phyloP scores from a whole-genome alignment of 2,888 invertebrate genomes.

The Eupithecia pulchellata region DNA sequence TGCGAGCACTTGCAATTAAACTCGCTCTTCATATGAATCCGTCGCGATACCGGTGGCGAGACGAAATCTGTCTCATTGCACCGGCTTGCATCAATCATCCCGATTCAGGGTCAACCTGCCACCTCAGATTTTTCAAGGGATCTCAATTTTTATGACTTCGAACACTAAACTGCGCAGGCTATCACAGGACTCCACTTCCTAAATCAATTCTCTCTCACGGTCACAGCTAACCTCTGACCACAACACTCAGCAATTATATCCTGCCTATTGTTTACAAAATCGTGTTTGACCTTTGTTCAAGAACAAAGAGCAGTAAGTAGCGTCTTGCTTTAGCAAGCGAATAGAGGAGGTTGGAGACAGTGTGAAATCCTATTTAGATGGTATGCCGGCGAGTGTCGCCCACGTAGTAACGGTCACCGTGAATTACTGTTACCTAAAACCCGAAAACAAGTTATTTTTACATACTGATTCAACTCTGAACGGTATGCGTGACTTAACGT shows the following conservation, averaged over 20 bases:
- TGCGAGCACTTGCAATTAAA: slow-evolving; percentile 65
- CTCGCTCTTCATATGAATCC: slow-evolving; percentile 66
- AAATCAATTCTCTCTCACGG: slow-evolving; percentile 54
- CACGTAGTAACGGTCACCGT: slow-evolving; percentile 74
- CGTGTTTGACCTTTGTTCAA: slow-evolving; percentile 61
- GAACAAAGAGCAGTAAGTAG: slow-evolving; percentile 50
- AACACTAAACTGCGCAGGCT: neutral
- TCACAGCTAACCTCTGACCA: slow-evolving; percentile 47
- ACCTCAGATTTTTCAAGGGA: slow-evolving; percentile 29
- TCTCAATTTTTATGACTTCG: neutral
- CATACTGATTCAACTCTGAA: slow-evolving; percentile 64
- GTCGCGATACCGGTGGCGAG: slow-evolving; percentile 49
- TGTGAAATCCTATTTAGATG: slow-evolving; percentile 52
- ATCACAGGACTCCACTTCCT: slow-evolving; percentile 28
- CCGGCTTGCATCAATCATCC: slow-evolving; percentile 40
- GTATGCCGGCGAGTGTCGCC: slow-evolving; percentile 57
- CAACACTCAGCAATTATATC: slow-evolving; percentile 37
- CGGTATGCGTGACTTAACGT: slow-evolving; percentile 42
- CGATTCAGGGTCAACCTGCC: slow-evolving; percentile 34
- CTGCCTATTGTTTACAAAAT: slow-evolving; percentile 51
- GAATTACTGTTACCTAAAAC: slow-evolving; percentile 73
- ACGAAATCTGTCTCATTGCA: slow-evolving; percentile 42
- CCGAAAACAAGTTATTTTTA: slow-evolving; percentile 76
- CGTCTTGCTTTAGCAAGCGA: slow-evolving; percentile 49
- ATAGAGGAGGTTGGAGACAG: slow-evolving; percentile 49